These are phyloP conservation scores for Rotaria sp. DNA, from an alignment of 2,888 invertebrate species.

Conservation along the genomic window DNA sequence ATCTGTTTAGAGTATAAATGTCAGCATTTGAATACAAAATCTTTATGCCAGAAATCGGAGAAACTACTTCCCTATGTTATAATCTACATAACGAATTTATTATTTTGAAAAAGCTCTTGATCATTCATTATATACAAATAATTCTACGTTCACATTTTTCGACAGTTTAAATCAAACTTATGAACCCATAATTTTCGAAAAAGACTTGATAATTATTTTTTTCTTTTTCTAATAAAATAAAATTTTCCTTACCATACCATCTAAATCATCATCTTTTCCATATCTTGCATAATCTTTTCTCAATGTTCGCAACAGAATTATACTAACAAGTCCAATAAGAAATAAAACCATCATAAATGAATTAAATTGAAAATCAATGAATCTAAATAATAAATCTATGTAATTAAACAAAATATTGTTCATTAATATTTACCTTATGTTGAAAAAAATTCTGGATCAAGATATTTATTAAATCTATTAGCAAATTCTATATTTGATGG, in stretches of 20 bases:
- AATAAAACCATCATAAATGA: conserved; percentile 99
- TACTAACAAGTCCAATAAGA: conserved; percentile 89
- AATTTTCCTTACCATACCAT: conserved; percentile 65
- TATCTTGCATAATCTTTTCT: conserved; percentile 99
- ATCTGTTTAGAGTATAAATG: no score
- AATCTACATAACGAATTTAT: no score
- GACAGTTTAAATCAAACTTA: no score
- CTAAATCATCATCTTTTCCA: conserved; percentile 93
- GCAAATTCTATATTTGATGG: conserved; percentile 76
- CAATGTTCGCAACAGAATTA: conserved; percentile 96
- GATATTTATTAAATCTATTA: conserved; percentile 93
- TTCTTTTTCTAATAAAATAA: conserved; percentile 17
- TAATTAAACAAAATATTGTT: conserved; percentile 35
- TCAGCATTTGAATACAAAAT: no score
- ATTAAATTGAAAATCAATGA: conserved; percentile 99
- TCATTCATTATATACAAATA: no score
- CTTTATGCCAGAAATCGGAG: no score
- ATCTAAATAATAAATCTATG: conserved; percentile 61
- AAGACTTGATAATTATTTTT: conserved; percentile 33
- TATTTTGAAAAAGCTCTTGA: no score
- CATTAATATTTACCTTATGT: conserved; percentile 66
- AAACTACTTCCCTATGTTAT: no score
- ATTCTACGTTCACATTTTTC: no score
- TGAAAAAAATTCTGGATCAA: conserved; percentile 99
- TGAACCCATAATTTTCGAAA: no score